Conservation (phyloP, 2,113 vertebrate species). For the Caretta caretta region DNA sequence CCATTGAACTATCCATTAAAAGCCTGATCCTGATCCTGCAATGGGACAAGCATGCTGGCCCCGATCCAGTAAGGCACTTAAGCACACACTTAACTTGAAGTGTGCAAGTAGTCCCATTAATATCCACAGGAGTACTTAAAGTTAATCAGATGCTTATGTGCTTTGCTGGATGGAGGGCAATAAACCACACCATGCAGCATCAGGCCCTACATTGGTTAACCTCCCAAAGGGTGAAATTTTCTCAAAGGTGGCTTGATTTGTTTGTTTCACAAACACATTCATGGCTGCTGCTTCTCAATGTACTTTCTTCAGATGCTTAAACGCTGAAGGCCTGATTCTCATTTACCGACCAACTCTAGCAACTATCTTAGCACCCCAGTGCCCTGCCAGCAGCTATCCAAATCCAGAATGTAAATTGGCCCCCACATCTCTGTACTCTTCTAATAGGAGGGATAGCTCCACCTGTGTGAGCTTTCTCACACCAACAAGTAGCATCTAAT, state of each 20-base stretch:
- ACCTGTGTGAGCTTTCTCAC: background rate
- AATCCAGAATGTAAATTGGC: background rate
- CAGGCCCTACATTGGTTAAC: rapidly evolving
- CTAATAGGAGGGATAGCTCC: background rate
- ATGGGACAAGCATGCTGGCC: background rate
- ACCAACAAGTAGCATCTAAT: background rate
- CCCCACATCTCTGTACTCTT: background rate
- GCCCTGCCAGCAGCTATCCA: background rate
- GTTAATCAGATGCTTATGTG: background rate
- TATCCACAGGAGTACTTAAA: background rate
- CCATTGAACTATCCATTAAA: background rate
- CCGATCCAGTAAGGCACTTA: background rate
- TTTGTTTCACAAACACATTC: background rate
- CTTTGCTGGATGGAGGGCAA: background rate
- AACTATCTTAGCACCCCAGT: rapidly evolving
- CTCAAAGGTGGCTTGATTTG: background rate
- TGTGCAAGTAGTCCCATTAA: background rate
- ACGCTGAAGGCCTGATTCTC: rapidly evolving
- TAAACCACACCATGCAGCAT: rapidly evolving
- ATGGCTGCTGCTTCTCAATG: background rate
- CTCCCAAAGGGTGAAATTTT: rapidly evolving
- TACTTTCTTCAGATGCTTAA: background rate
- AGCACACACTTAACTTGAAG: background rate
- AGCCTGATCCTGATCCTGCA: background rate
- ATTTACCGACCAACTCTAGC: background rate